Evolutionary conservation across 2,113 vertebrate species (phyloP).

Genomic region (Lanius collurio): DNA sequence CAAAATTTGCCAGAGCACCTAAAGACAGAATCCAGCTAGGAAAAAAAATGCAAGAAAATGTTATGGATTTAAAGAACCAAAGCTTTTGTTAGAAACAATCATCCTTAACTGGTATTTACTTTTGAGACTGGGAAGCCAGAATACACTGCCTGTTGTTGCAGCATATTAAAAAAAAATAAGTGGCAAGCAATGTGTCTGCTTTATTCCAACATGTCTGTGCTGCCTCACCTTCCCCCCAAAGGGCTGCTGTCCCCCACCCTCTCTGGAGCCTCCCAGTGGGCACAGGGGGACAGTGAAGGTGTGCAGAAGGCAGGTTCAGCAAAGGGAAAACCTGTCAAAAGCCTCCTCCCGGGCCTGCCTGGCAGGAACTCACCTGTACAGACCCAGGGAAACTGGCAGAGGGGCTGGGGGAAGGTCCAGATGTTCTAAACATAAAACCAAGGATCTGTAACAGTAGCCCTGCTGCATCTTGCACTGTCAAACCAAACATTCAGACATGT

Average conservation of each 20-base stretch:
- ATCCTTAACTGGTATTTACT: neutral
- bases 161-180: neutral
- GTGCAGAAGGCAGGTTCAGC: neutral
- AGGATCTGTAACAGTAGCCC: neutral
- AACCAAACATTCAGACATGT: neutral
- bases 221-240: rapidly evolving
- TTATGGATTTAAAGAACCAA: neutral
- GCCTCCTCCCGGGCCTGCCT: neutral
- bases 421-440: neutral
- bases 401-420: neutral
- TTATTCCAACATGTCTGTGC: neutral
- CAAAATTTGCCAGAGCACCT: neutral
- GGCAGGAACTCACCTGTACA: neutral
- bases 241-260: neutral
- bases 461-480: neutral
- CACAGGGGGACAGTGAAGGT: rapidly evolving
- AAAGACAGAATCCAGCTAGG: neutral
- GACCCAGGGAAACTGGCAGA: neutral
- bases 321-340: neutral
- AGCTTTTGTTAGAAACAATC: neutral
- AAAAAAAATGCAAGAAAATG: neutral
- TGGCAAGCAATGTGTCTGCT: rapidly evolving
- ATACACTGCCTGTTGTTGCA: neutral
- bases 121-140: neutral
- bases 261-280: neutral